Evolutionary conservation across 2,113 vertebrate genomes (phyloP).

Genomic region (Oenanthe melanoleuca): DNA sequence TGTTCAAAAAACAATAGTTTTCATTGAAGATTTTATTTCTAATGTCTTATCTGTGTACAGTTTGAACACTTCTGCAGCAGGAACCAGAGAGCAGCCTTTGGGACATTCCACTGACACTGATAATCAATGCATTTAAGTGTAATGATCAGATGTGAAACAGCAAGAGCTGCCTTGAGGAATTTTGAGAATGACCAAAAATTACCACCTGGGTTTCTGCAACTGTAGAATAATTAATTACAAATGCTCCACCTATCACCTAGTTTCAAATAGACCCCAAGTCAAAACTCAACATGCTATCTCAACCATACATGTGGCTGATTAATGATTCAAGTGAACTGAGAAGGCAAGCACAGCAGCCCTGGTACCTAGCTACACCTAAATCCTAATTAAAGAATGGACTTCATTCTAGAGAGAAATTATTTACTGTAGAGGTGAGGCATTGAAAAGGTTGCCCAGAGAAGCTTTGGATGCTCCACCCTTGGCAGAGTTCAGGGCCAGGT

Average conservation of each 20-base stretch:
- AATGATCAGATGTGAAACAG: background rate
- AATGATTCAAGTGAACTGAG: background rate
- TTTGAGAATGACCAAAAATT: background rate
- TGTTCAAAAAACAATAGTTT: background rate
- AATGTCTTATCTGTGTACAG: background rate
- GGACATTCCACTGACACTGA: background rate
- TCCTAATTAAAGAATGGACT: background rate
- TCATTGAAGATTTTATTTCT: background rate
- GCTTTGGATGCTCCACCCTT: rapidly evolving
- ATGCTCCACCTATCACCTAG: background rate
- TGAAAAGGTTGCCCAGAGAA: background rate
- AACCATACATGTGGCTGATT: background rate
- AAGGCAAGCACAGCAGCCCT: background rate
- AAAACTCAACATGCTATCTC: background rate
- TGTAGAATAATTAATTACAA: background rate
- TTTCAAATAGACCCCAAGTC: background rate
- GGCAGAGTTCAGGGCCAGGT: background rate
- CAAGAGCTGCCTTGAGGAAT: background rate
- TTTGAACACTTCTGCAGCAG: background rate
- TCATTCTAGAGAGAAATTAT: background rate
- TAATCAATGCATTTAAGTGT: background rate
- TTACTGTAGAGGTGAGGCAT: background rate
- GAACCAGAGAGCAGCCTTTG: background rate
- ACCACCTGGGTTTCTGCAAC: background rate
- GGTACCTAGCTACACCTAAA: background rate